These are phyloP conservation scores for Dysdera silvatica DNA, from an alignment of 1,140 invertebrate species.

Conservation along the genomic window DNA sequence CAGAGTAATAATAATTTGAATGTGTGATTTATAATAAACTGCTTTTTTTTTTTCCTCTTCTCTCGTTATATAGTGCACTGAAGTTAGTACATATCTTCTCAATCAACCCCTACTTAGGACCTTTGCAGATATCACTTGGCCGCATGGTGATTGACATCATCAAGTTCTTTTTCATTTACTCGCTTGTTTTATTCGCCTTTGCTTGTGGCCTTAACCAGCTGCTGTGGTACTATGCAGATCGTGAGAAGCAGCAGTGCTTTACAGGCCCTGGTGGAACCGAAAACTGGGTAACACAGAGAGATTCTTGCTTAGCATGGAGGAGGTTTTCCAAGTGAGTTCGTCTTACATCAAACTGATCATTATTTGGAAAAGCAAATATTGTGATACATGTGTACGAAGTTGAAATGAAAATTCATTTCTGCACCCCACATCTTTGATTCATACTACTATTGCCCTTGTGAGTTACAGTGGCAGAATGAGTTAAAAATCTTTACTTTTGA, in stretches of 20 bases:
- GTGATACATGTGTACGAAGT: no score
- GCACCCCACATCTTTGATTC: no score
- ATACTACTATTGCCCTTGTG: no score
- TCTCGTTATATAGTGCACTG: conserved; percentile 64
- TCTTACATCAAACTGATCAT: no score
- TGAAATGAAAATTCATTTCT: no score
- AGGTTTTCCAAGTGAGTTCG: conserved; percentile 75
- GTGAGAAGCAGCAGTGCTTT: conserved; percentile 78
- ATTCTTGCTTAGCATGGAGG: conserved; percentile 81
- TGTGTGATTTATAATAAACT: background rate
- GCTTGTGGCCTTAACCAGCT: conserved; percentile 84
- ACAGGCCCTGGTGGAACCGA: conserved; percentile 53
- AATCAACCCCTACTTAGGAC: conserved; percentile 94
- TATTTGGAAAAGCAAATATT: no score
- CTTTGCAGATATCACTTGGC: conserved; percentile 92
- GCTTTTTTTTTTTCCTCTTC: background rate
- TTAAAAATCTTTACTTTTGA: no score
- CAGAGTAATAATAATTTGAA: no score
- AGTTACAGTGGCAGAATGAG: no score
- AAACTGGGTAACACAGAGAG: conserved; percentile 67
- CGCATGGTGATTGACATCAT: conserved; percentile 97
- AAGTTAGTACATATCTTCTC: conserved; percentile 99
- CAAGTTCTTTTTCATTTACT: conserved; percentile 93
- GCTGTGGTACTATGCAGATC: conserved; percentile 90
- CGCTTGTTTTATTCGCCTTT: conserved; percentile 92